phyloP scores from a whole-genome alignment of 53 echinoderm and acorn worm species.

The Glandiceps talaboti region DNA sequence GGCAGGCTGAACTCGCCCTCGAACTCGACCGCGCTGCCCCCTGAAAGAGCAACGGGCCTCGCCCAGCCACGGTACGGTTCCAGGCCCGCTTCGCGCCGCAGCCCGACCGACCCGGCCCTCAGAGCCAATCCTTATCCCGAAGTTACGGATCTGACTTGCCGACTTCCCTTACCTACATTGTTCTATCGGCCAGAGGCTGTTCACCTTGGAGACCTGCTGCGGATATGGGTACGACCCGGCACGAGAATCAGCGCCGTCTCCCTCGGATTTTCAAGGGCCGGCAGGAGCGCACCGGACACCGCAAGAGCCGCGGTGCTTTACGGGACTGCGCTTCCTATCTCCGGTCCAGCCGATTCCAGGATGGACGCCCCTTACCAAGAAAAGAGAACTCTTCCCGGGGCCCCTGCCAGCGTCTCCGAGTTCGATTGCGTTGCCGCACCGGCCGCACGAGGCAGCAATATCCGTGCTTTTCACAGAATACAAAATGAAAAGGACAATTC shows the following conservation, averaged over 20 bases:
- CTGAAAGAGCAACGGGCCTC: slow-evolving; percentile 38
- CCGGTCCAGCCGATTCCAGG: slow-evolving; percentile 42
- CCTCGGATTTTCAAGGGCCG: slow-evolving; percentile 25
- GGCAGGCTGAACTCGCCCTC: neutral
- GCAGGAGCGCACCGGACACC: slow-evolving; percentile 19
- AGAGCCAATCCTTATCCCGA: too few species aligned
- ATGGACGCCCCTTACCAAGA: slow-evolving; percentile 42
- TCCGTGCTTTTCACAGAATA: neutral
- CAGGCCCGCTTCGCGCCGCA: slow-evolving; percentile 28
- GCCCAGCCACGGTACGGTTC: slow-evolving; percentile 43
- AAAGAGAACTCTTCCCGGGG: slow-evolving; percentile 87
- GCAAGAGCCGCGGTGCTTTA: slow-evolving; percentile 13
- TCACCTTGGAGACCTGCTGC: slow-evolving; percentile 44
- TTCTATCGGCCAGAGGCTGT: slow-evolving; percentile 51
- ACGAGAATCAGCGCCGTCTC: neutral
- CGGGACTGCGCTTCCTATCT: slow-evolving; percentile 12
- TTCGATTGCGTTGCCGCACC: slow-evolving; percentile 55
- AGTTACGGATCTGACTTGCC: too few species aligned
- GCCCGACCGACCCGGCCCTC: neutral
- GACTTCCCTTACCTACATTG: slow-evolving; percentile 16
- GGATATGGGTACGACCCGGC: slow-evolving; percentile 25
- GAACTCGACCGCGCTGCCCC: too few species aligned
- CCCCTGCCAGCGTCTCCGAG: slow-evolving; percentile 44
- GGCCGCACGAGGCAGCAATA: slow-evolving; percentile 4
- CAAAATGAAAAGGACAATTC: slow-evolving; percentile 35